These are phyloP conservation scores for Palythoa caribaeorum DNA, from an alignment of 92 coral and sea anemone genomes.

Conservation along the genomic window DNA sequence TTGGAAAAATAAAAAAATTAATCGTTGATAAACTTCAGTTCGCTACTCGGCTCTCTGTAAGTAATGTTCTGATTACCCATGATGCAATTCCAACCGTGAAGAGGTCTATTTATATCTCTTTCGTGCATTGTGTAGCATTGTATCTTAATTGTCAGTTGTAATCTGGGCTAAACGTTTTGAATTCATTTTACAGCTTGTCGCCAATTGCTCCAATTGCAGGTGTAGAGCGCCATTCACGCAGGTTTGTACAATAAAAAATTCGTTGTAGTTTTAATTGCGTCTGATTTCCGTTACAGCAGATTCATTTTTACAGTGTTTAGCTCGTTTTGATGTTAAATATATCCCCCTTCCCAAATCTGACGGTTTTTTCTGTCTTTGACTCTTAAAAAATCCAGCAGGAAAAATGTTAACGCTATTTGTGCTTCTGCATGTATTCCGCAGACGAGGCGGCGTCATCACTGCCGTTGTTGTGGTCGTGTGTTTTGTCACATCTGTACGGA, in stretches of 20 bases:
- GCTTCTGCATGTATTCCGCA: constrained; percentile 29
- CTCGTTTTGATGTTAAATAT: too few species aligned
- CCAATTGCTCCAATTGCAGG: constrained; percentile 80
- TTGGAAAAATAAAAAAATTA: too few species aligned
- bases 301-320: too few species aligned
- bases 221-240: constrained; percentile 95
- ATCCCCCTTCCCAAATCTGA: not conserved
- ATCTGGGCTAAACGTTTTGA: too few species aligned
- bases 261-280: not conserved
- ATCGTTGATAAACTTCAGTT: too few species aligned
- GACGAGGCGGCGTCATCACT: constrained; percentile 98
- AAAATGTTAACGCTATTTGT: not conserved
- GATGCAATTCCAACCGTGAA: too few species aligned
- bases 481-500: constrained; percentile 93
- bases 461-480: constrained; percentile 99
- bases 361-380: too few species aligned
- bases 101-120: too few species aligned
- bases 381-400: too few species aligned
- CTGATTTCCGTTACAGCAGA: too few species aligned
- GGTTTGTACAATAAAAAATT: constrained; percentile 53
- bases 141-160: not conserved
- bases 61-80: too few species aligned
- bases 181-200: constrained; percentile 75
- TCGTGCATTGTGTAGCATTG: not conserved
- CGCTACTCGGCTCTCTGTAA: too few species aligned